A percentile compares a stretch with the other conserved stretches of the same genome.
Evolutionary conservation across 2,888 invertebrate species (phyloP).

Genomic region (Hololepta plana): DNA sequence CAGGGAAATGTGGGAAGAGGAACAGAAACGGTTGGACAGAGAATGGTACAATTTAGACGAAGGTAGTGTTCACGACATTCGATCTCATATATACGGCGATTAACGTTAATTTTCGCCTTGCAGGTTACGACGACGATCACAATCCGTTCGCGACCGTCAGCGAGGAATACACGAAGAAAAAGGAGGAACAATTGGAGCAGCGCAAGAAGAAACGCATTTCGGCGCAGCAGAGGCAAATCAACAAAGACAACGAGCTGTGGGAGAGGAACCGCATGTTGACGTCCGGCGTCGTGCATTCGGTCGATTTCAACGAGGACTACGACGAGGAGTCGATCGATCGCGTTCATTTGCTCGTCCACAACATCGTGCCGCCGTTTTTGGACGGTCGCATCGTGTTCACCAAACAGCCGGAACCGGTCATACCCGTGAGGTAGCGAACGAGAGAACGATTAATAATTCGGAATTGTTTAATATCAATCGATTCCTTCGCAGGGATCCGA

Average conservation of each 20-base stretch:
- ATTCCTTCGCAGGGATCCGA: slow-evolving; percentile 64
- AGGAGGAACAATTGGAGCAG: slow-evolving; percentile 84
- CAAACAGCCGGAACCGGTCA: slow-evolving; percentile 96
- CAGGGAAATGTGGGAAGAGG: slow-evolving; percentile 73
- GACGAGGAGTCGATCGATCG: slow-evolving; percentile 91
- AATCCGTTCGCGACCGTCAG: slow-evolving; percentile 83
- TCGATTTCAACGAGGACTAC: slow-evolving; percentile 78
- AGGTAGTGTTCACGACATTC: slow-evolving; percentile 24
- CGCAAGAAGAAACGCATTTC: slow-evolving; percentile 82
- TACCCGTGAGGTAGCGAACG: slow-evolving; percentile 54
- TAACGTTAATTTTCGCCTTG: slow-evolving; percentile 5
- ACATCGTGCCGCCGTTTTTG: slow-evolving; percentile 95
- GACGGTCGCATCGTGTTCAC: slow-evolving; percentile 98
- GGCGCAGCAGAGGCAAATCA: slow-evolving; percentile 90
- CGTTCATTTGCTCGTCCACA: slow-evolving; percentile 91
- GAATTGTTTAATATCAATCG: slow-evolving; percentile 1
- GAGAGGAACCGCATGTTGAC: slow-evolving; percentile 96
- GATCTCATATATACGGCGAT: slow-evolving; percentile 3
- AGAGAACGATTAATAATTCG: slow-evolving; percentile 1
- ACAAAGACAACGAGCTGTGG: slow-evolving; percentile 97
- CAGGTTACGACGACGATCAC: slow-evolving; percentile 73
- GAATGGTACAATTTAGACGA: slow-evolving; percentile 97
- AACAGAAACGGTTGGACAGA: slow-evolving; percentile 76
- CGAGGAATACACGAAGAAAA: slow-evolving; percentile 82
- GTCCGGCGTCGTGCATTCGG: slow-evolving; percentile 79